phyloP scores from a whole-genome alignment of 2,113 vertebrate species.

The Arothron firmamentum region DNA sequence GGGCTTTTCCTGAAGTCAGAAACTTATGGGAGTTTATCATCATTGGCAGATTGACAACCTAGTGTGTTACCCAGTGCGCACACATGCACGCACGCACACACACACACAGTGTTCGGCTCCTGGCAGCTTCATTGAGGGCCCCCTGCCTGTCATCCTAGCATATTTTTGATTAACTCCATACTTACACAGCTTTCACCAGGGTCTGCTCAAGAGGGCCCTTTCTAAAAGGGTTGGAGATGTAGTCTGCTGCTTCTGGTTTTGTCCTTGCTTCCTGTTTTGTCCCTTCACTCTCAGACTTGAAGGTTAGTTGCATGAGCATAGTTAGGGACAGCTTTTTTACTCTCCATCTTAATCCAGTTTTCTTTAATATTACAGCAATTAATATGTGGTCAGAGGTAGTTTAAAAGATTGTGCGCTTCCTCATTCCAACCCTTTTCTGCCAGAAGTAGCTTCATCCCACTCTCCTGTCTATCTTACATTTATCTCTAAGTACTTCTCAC shows the following conservation, averaged over 20 bases:
- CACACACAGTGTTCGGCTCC: constrained; percentile 48
- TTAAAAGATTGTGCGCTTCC: no score
- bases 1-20: constrained; percentile 38
- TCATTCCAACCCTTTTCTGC: no score
- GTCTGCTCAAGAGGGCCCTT: constrained; percentile 42
- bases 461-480: constrained; percentile 13
- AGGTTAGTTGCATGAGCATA: constrained; percentile 2
- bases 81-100: neutral
- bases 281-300: neutral
- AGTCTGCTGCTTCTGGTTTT: constrained; percentile 24
- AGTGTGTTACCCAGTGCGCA: neutral
- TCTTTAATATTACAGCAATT: no score
- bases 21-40: constrained; percentile 50
- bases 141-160: constrained; percentile 59
- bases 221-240: constrained; percentile 7
- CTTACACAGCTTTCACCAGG: constrained; percentile 47
- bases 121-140: constrained; percentile 44
- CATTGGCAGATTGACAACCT: constrained; percentile 44
- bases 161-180: constrained; percentile 71
- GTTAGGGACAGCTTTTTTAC: neutral
- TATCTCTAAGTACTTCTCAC: constrained; percentile 16
- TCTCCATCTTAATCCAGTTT: constrained; percentile 9
- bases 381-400: no score
- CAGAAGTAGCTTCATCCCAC: neutral
- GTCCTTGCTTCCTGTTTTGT: constrained; percentile 7